These are phyloP conservation scores for Philopotamus ludificatus DNA, from an alignment of 1,140 invertebrate genomes.

Conservation along the genomic window DNA sequence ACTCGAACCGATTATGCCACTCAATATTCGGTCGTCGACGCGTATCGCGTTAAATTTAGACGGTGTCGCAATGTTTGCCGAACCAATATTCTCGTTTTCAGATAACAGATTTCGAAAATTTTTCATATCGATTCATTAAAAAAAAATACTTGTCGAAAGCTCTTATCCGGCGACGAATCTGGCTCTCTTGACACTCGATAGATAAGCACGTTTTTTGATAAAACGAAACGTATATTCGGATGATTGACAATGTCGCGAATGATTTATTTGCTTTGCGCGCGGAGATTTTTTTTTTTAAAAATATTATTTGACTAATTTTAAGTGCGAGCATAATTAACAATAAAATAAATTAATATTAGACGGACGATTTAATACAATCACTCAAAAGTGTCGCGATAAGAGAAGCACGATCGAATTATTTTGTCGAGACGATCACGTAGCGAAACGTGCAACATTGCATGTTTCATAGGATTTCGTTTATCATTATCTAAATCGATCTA, in stretches of 20 bases:
- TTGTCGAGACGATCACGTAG: background rate
- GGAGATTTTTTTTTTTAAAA: background rate
- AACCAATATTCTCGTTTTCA: constrained; percentile 10
- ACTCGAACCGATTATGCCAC: too few relatives aligned
- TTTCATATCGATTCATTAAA: constrained; percentile 18
- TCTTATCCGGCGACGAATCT: constrained; percentile 8
- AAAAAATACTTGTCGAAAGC: constrained; percentile 20
- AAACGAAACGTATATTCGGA: background rate
- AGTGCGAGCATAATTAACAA: background rate
- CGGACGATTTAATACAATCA: background rate
- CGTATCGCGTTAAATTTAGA: background rate
- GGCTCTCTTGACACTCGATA: constrained; percentile 1
- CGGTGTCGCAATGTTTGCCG: constrained; percentile 3
- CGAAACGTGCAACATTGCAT: background rate
- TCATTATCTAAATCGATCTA: background rate
- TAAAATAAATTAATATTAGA: too few relatives aligned
- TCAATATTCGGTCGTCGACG: too few relatives aligned
- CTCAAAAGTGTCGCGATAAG: background rate
- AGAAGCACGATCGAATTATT: background rate
- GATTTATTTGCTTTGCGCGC: background rate
- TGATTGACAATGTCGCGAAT: constrained; percentile 12
- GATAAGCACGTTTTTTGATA: constrained; percentile 8
- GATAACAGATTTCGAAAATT: constrained; percentile 16
- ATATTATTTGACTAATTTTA: background rate
- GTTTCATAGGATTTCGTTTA: background rate